phyloP scores from a whole-genome alignment of 2,113 vertebrate genomes.

The Alexandromys fortis region DNA sequence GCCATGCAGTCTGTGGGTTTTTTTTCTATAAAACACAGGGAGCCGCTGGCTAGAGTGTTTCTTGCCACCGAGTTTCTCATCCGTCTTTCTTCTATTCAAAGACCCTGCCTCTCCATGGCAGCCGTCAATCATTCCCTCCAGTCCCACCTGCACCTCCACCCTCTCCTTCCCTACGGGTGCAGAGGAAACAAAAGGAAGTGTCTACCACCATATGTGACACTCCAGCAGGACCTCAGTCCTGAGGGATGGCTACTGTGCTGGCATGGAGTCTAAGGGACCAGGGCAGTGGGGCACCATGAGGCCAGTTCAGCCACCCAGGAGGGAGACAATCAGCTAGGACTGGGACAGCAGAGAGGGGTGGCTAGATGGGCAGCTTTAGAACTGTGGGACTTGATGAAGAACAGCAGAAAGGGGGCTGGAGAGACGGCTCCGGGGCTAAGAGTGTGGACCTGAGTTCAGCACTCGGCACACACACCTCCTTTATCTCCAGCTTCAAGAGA shows the following conservation, averaged over 20 bases:
- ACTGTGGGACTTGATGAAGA: neutral
- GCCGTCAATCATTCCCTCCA: neutral
- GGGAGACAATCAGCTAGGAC: neutral
- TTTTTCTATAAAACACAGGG: neutral
- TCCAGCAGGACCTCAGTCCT: neutral
- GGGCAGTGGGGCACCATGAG: neutral
- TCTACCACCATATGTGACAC: neutral
- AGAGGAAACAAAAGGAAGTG: neutral
- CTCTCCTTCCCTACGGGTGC: neutral
- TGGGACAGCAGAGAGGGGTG: neutral
- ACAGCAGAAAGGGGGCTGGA: neutral
- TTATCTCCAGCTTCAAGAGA: neutral
- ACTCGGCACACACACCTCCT: neutral
- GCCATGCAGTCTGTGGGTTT: neutral
- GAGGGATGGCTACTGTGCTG: neutral
- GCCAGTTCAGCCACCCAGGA: neutral
- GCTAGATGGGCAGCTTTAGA: neutral
- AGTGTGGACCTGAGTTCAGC: neutral
- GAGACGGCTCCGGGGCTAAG: neutral
- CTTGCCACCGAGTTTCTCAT: neutral
- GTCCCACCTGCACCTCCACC: neutral
- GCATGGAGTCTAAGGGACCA: neutral
- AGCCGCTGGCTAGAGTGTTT: neutral
- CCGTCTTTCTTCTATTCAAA: neutral
- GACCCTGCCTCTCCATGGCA: neutral